Evolutionary conservation across 2,888 invertebrate species (phyloP).

Genomic region (Craniophora ligustri): DNA sequence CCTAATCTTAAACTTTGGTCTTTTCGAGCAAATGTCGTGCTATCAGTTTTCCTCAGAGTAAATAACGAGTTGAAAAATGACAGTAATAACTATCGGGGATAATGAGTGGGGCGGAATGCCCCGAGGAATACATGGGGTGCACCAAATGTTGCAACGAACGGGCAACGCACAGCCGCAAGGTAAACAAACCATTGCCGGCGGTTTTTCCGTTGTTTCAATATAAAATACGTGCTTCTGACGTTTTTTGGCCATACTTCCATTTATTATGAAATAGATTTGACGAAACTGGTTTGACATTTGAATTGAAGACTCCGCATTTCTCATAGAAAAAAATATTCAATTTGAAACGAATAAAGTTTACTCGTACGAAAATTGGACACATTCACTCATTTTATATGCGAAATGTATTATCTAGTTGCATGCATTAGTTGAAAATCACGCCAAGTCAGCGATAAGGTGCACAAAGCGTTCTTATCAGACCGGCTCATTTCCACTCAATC

Average conservation of each 20-base stretch:
- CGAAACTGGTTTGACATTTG: slow-evolving; percentile 1
- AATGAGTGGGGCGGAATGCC: slow-evolving; percentile 87
- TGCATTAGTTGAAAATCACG: slow-evolving; percentile 41
- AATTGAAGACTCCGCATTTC: neutral
- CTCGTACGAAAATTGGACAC: neutral
- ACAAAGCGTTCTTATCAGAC: slow-evolving; percentile 74
- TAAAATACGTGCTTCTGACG: slow-evolving; percentile 48
- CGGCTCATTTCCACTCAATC: slow-evolving; percentile 82
- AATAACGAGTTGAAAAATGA: slow-evolving; percentile 89
- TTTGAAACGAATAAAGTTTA: neutral
- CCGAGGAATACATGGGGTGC: slow-evolving; percentile 84
- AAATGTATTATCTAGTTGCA: slow-evolving; percentile 5
- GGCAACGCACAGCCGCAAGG: slow-evolving; percentile 65
- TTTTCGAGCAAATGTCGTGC: slow-evolving; percentile 84
- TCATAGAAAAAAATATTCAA: neutral
- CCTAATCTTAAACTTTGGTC: slow-evolving; percentile 78
- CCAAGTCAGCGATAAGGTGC: slow-evolving; percentile 49
- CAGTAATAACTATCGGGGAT: slow-evolving; percentile 87
- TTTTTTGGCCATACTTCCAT: slow-evolving; percentile 36
- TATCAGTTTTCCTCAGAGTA: slow-evolving; percentile 87
- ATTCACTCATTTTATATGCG: slow-evolving; percentile 8
- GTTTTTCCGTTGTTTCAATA: slow-evolving; percentile 56
- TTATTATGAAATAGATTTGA: slow-evolving; percentile 16
- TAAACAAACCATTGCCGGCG: slow-evolving; percentile 71
- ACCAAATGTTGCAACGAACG: slow-evolving; percentile 82